Base-by-base conservation (phyloP, 2,113 vertebrate species). In the Cynocephalus volans region DNA sequence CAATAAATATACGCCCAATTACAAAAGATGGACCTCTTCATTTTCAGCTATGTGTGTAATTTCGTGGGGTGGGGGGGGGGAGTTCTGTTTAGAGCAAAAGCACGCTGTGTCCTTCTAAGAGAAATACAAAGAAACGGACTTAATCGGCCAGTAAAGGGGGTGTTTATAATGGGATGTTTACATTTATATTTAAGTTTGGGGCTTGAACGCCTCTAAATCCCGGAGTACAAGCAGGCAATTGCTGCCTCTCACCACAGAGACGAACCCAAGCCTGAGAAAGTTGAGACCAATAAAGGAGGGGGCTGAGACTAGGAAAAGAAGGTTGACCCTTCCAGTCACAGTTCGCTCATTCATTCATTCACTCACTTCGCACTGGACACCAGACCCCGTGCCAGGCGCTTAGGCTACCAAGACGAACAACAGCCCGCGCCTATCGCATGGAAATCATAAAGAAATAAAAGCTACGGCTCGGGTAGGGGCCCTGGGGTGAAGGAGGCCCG, bases 141-240 rank as follows among this genome's bases (percentile, higher is more conserved):
- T 28, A 62, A 33, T n/a, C 3, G n/a, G 19, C 15, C 3, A 72
- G 31, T 62, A 28, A 80, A 94, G 17, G 17, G 80, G 56, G n/a
- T 52, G 52, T 89, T 93, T 64, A 92, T 12, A 72, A 19, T 60
- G 69, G 48, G 15, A 81, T 67, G 58, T 82, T 88, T 62, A 81
- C 45, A 73, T 24, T 48, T 56, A 45, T 41, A 24, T 77, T 76
- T 64, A 54, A 52, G 28, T 85, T 80, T 94, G 58, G 28, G 77
- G 23, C 8, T 58, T 48, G 48, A 50, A 58, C 54, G 28, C 18
- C 17, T 92, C 14, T 48, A 28, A 76, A 28, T 67, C 50, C 41
- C 6, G 69, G 36, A 81, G 19, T 28, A n/a, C 60, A 69, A 58
- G 24, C 67, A 67, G 36, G 26, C 23, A 89, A 60, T 36, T 75